Evolutionary conservation across 2,113 vertebrate species (phyloP).

Genomic region (Euleptes europaea): DNA sequence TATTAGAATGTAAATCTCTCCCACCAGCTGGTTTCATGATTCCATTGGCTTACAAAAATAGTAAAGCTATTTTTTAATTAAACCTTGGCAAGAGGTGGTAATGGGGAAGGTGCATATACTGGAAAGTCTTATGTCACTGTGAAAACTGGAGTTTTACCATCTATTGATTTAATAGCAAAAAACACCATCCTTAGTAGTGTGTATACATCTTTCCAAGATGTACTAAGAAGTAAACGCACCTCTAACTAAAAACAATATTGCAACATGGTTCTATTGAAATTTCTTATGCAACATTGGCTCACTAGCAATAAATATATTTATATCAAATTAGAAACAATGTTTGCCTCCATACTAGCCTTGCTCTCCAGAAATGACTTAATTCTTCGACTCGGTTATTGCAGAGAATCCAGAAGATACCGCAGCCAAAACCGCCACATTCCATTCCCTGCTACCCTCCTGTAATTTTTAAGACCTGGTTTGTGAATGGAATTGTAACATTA

Average conservation of each 20-base stretch:
- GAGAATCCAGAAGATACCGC: too few species aligned
- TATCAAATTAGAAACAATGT: neutral
- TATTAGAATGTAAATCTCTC: slow-evolving; percentile 9
- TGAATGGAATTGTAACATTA: too few species aligned
- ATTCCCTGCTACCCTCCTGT: too few species aligned
- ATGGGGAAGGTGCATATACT: slow-evolving; percentile 56
- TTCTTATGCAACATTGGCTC: neutral
- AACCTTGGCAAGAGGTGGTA: slow-evolving; percentile 62
- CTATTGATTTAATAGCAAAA: slow-evolving; percentile 60
- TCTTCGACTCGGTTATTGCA: too few species aligned
- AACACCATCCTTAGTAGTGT: slow-evolving; percentile 34
- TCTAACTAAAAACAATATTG: neutral
- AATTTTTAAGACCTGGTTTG: too few species aligned
- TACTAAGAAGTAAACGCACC: slow-evolving; percentile 27
- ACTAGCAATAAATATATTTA: neutral
- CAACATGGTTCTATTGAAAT: neutral
- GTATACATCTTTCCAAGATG: slow-evolving; percentile 59
- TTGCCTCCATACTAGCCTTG: too few species aligned
- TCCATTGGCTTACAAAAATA: slow-evolving; percentile 60
- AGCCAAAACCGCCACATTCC: too few species aligned
- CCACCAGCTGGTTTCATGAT: slow-evolving; percentile 36
- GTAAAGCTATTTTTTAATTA: slow-evolving; percentile 60
- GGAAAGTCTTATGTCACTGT: slow-evolving; percentile 75
- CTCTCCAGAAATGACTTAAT: too few species aligned
- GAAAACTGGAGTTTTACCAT: slow-evolving; percentile 61